Percentiles rank a stretch among this genome's conserved stretches.
phyloP scores from a whole-genome alignment of 2,113 vertebrate species.

The Rissa tridactyla region DNA sequence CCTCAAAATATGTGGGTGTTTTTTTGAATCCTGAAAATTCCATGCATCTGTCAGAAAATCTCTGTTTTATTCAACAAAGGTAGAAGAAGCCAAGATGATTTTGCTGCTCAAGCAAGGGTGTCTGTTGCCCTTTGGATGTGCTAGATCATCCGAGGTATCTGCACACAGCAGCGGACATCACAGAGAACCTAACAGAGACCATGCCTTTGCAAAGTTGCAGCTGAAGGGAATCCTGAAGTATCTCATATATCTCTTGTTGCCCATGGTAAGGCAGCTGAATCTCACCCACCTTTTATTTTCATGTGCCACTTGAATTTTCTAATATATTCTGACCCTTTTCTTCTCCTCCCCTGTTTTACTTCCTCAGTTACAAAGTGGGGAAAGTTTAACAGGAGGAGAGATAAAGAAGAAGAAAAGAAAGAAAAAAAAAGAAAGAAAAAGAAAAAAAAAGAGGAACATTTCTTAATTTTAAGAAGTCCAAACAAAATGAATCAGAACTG shows the following conservation, averaged over 20 bases:
- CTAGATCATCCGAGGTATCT: not conserved
- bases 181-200: not conserved
- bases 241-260: not conserved
- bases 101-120: not conserved
- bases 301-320: not conserved
- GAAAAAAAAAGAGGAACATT: not conserved
- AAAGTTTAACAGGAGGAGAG: not conserved
- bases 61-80: not conserved
- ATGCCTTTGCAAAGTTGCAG: not conserved
- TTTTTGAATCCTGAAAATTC: not conserved
- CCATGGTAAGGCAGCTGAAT: slow-evolving; percentile 3
- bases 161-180: not conserved
- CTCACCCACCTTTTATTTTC: slow-evolving; percentile 12
- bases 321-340: not conserved
- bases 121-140: not conserved
- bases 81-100: not conserved
- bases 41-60: not conserved
- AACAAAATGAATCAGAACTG: not conserved
- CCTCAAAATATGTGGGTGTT: not conserved
- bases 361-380: not conserved
- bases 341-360: not conserved
- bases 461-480: not conserved
- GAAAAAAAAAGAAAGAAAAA: too few relatives aligned
- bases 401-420: not conserved
- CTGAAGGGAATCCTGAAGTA: slow-evolving; percentile 14